Base-by-base conservation (phyloP, 2,113 vertebrate species). In the Lipophrys pholis region DNA sequence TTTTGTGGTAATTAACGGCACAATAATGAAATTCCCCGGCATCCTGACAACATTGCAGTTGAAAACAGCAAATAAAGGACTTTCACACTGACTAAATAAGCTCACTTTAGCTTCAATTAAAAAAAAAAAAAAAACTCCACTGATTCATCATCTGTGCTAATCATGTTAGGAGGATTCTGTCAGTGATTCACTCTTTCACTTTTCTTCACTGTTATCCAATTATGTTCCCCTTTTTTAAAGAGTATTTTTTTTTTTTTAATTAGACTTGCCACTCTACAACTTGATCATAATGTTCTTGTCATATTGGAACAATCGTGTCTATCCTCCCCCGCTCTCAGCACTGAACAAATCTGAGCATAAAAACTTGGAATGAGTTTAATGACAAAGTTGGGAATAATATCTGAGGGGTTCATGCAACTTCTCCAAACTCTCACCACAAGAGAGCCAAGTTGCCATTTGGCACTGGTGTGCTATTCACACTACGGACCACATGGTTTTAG, bases 191-290 rank as follows among this genome's bases (percentile, higher is more conserved):
- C 10, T 48, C 8, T 36, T 38, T 46, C 16, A 5, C 16, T 51
- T 50, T 50, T 21, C 64, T 35, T 50, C 38, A 48, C 11, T 54
- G 11, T 41, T 56, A 62, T 17, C 41, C 36, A 48, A 50, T 10
- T 36, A 51, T 48, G 35, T 16, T n/a, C 39, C 17, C 39, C 21
- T 7, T 39, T 40, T 54, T 43, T 11, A 17, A 9, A 41, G 6
- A 17, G 5, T 0, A 5, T 42, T 11, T 30, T 30, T n/a, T n/a
- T n/a, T n/a, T 30, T 30, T 52, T 64, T 41, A 21, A 41, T 10
- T 46, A 4, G 17, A 11, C 12, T 8, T 7, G 8, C 16, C 15
- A n/a, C 9, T 16, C 36, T 8, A 5, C 12, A 21, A 48, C 30
- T 68, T 40, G n/a, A 17, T 17, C 52, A 11, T 36, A 36, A 11